Conservation (phyloP, 2,888 invertebrate genomes). For the Kryphioiulus occultus region DNA sequence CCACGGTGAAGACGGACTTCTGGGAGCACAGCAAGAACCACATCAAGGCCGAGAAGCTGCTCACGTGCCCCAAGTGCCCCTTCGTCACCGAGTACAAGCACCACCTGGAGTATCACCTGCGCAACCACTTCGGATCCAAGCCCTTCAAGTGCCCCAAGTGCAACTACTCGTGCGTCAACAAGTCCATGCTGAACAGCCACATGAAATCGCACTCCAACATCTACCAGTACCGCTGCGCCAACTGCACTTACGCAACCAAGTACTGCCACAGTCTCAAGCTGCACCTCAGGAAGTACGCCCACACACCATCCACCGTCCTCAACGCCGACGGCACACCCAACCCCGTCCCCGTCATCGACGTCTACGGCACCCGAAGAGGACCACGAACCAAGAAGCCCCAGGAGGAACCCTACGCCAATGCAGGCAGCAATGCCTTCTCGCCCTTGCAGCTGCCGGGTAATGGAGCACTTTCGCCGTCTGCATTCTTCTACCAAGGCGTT, state of each 20-base stretch:
- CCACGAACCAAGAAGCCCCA: slow-evolving; percentile 69
- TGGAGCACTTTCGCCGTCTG: slow-evolving; percentile 41
- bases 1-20: slow-evolving; percentile 87
- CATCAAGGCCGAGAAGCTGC: slow-evolving; percentile 90
- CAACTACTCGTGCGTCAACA: slow-evolving; percentile 91
- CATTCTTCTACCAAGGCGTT: slow-evolving; percentile 48
- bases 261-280: slow-evolving; percentile 97
- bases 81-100: slow-evolving; percentile 99
- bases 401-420: slow-evolving; percentile 74
- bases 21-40: slow-evolving; percentile 91
- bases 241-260: slow-evolving; percentile 96
- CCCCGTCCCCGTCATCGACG: slow-evolving; percentile 85
- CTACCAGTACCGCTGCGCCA: slow-evolving; percentile 90
- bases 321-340: slow-evolving; percentile 89
- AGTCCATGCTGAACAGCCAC: slow-evolving; percentile 98
- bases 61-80: slow-evolving; percentile 90
- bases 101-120: slow-evolving; percentile 94
- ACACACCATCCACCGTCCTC: slow-evolving; percentile 88
- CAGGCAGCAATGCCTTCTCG: slow-evolving; percentile 72
- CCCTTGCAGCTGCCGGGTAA: slow-evolving; percentile 46
- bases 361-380: slow-evolving; percentile 87
- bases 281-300: slow-evolving; percentile 90
- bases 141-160: slow-evolving; percentile 94
- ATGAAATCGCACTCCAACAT: slow-evolving; percentile 90
- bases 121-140: slow-evolving; percentile 94